phyloP scores from a whole-genome alignment of 1,140 invertebrate genomes.

The Trialeurodes vaporariorum region DNA sequence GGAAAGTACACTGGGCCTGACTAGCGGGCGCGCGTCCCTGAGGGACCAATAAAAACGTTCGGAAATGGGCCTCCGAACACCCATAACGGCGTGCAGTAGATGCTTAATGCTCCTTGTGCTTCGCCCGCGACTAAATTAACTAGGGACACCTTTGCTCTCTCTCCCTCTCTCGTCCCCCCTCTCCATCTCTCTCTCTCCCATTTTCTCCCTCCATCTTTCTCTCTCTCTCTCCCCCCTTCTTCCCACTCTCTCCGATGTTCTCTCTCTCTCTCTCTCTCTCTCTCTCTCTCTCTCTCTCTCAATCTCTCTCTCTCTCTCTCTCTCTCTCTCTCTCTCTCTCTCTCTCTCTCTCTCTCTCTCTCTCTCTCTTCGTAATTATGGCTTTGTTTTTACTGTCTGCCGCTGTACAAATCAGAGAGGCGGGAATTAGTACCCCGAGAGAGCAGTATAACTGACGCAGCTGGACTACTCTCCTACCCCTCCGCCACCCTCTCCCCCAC shows the following conservation, averaged over 20 bases:
- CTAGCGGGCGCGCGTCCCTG: conserved; percentile 7
- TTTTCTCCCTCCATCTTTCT: too few species aligned
- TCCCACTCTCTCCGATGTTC: too few species aligned
- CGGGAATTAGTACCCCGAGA: conserved; percentile 11
- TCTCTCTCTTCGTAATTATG: conserved; percentile 14
- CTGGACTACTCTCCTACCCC: neutral
- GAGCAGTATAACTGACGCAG: conserved; percentile 8
- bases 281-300: too few species aligned
- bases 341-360: too few species aligned
- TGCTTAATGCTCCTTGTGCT: conserved; percentile 4
- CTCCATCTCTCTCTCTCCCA: too few species aligned
- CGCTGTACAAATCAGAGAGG: conserved; percentile 20
- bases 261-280: too few species aligned
- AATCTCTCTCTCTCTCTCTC: too few species aligned
- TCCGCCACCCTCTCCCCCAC: neutral
- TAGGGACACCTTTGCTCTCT: conserved; percentile 13
- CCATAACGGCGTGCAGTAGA: conserved; percentile 13
- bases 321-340: too few species aligned
- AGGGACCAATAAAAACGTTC: conserved; percentile 19
- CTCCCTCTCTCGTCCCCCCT: too few species aligned
- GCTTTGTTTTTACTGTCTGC: conserved; percentile 15
- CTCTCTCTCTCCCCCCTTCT: too few species aligned
- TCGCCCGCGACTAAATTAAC: conserved; percentile 16
- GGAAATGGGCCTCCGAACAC: conserved; percentile 19
- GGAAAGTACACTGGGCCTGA: conserved; percentile 5